phyloP scores from a whole-genome alignment of 2,888 invertebrate species.

The Chorisops tibialis region DNA sequence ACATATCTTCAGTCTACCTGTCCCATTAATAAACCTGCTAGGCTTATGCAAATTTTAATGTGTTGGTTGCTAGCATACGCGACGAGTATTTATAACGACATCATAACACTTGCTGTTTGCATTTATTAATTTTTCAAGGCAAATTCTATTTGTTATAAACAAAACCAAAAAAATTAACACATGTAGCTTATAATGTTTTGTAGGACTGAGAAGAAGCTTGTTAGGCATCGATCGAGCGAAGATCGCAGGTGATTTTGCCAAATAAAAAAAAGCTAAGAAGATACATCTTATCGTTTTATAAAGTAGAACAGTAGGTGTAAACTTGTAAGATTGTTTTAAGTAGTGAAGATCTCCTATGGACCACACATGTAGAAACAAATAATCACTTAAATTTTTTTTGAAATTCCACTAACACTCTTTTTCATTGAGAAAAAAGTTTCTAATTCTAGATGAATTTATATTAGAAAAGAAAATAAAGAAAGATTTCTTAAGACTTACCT shows the following conservation, averaged over 20 bases:
- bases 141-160: neutral
- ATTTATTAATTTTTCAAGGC: neutral
- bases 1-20: too few relatives aligned
- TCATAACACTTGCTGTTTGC: neutral
- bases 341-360: neutral
- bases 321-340: conserved; percentile 1
- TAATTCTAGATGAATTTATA: too few relatives aligned
- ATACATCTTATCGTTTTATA: neutral
- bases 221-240: neutral
- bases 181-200: conserved; percentile 1
- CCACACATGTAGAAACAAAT: neutral
- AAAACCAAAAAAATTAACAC: neutral
- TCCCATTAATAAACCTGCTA: too few relatives aligned
- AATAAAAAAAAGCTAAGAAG: neutral
- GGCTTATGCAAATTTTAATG: too few relatives aligned
- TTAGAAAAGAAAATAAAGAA: too few relatives aligned
- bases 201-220: neutral
- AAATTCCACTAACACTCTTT: neutral
- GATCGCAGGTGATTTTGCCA: neutral
- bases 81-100: too few relatives aligned
- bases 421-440: neutral
- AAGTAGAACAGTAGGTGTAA: conserved; percentile 6
- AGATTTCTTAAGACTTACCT: conserved; percentile 47
- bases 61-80: too few relatives aligned
- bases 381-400: neutral